Evolutionary conservation across 2,888 invertebrate genomes (phyloP).

Genomic region (Oscheius sp.): DNA sequence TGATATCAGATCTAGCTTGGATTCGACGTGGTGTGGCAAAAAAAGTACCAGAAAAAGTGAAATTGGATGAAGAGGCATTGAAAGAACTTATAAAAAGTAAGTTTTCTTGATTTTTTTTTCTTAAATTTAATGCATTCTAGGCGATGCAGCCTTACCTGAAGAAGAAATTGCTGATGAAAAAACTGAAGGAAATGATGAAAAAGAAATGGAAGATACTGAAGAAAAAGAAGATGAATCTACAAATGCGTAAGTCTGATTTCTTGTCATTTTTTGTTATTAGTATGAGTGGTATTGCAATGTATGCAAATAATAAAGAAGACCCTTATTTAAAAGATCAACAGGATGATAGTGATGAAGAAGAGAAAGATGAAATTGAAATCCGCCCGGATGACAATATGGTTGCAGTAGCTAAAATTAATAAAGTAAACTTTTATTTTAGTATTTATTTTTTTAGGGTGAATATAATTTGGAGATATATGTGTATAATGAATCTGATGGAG

Average conservation of each 20-base stretch:
- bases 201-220: conserved; percentile 34
- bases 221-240: conserved; percentile 28
- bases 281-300: conserved; percentile 64
- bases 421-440: conserved; percentile 75
- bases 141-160: conserved; percentile 30
- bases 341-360: conserved; percentile 63
- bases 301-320: conserved; percentile 58
- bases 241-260: conserved; percentile 24
- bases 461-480: conserved; percentile 75
- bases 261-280: conserved; percentile 18
- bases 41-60: conserved; percentile 60
- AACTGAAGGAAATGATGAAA: conserved; percentile 32
- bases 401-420: conserved; percentile 84
- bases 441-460: conserved; percentile 53
- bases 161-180: conserved; percentile 34
- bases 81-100: conserved; percentile 61
- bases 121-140: background rate
- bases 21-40: conserved; percentile 62
- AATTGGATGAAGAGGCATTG: conserved; percentile 53
- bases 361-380: conserved; percentile 85
- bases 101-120: background rate
- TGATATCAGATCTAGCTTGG: conserved; percentile 61
- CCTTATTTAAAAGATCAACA: conserved; percentile 63
- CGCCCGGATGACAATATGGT: conserved; percentile 88
- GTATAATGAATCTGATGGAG: conserved; percentile 87